Evolutionary conservation across 2,113 vertebrate genomes (phyloP).

Genomic region (Alosa alosa): DNA sequence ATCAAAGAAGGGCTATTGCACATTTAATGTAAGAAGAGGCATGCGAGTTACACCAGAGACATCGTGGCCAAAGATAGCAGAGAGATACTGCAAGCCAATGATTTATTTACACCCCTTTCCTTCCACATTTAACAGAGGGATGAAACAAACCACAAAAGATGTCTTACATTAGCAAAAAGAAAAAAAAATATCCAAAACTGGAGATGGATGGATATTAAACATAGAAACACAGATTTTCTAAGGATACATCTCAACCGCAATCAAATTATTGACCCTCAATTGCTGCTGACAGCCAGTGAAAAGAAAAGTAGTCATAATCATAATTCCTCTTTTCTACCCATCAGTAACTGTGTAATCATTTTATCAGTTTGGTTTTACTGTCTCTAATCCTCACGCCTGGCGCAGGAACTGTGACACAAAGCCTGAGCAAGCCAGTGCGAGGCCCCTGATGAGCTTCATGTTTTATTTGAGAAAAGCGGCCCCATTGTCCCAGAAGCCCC

Average conservation of each 20-base stretch:
- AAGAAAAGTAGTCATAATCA: not conserved
- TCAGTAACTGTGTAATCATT: not conserved
- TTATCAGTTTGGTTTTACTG: not conserved
- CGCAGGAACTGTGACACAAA: slow-evolving; percentile 43
- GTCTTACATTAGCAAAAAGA: not conserved
- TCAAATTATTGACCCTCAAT: not conserved
- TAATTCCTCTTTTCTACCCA: not conserved
- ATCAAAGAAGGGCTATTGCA: not conserved
- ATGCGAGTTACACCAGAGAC: not conserved
- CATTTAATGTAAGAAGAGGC: slow-evolving; percentile 6
- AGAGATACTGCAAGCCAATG: slow-evolving; percentile 37
- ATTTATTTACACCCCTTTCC: slow-evolving; percentile 55
- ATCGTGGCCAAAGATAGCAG: slow-evolving; percentile 45
- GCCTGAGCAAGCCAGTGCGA: slow-evolving; percentile 55
- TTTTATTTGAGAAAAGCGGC: slow-evolving; percentile 73
- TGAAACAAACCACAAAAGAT: not conserved
- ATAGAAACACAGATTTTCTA: not conserved
- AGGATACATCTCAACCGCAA: not conserved
- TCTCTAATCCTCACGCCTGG: not conserved
- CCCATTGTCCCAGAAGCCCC: slow-evolving; percentile 73
- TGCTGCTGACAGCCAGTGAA: not conserved
- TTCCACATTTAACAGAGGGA: slow-evolving; percentile 40
- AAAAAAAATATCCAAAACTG: not conserved
- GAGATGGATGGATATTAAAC: not conserved
- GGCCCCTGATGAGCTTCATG: slow-evolving; percentile 67